Evolutionary conservation across 2,797 vertebrate genomes (phyloP).

Genomic region (Neoniphon sammara): DNA sequence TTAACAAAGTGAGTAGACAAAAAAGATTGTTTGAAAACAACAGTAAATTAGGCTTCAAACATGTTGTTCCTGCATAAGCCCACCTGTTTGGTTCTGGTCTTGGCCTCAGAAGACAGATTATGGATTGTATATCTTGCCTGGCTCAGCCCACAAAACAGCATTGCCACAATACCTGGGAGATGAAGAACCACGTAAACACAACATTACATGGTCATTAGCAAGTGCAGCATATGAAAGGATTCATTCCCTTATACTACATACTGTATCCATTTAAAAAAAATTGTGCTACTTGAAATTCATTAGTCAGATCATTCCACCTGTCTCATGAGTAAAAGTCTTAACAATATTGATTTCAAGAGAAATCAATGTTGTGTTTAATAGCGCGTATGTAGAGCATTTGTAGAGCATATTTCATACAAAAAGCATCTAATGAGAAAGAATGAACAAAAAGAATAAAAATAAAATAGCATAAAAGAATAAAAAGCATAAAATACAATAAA

Average conservation of each 20-base stretch:
- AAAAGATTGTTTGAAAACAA: conserved; percentile 32
- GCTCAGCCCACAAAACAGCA: conserved; percentile 89
- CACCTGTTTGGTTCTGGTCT: conserved; percentile 87
- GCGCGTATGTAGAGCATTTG: too few species aligned
- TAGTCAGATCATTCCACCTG: too few species aligned
- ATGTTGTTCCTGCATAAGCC: not conserved
- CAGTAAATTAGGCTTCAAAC: not conserved
- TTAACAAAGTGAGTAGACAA: conserved; percentile 28
- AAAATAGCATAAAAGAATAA: not conserved
- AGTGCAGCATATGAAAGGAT: too few species aligned
- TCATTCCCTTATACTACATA: too few species aligned
- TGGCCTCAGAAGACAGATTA: conserved; percentile 86
- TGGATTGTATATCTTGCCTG: conserved; percentile 89
- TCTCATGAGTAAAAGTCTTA: too few species aligned
- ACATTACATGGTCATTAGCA: not conserved
- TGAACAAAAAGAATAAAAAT: not conserved
- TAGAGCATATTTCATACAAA: too few species aligned
- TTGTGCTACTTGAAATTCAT: too few species aligned
- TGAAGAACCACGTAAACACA: conserved; percentile 31
- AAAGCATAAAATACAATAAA: too few species aligned
- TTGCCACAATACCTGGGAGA: conserved; percentile 88
- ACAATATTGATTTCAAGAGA: too few species aligned
- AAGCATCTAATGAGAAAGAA: not conserved
- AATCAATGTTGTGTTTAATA: too few species aligned
- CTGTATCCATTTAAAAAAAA: too few species aligned